Base-by-base conservation (phyloP, 92 coral and sea anemone genomes). In the Epizoanthus ramosus region DNA sequence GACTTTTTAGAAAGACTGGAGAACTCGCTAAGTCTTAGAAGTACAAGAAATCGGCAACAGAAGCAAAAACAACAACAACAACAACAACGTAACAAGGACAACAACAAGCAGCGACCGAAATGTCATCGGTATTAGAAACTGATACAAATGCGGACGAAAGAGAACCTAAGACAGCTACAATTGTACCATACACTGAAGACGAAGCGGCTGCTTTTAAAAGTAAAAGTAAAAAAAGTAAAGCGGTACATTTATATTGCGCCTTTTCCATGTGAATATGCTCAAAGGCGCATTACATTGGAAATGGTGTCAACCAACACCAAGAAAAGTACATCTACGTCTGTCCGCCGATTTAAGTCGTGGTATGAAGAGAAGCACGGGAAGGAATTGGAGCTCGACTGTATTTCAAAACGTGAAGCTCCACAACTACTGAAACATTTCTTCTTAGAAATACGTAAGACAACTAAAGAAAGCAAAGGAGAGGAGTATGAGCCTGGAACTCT, bases 371-470 rank as follows among this genome's bases (percentile, higher is more conserved):
- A 80, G 57, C 63, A 73, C 24, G 87, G 87, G 15, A 81, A 85
- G 35, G 61, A 81, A n/a, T 59, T 73, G 17, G 65, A 85, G 59
- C 39, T 88, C 14, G 33, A 85, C 72, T 50, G 56, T 35, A 80
- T 80, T 54, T 52, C 83, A 54, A 74, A 63, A 43, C 67, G 63
- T 69, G 79, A 85, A 73, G 92, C 92, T 54, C 86, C 89, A 12
- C 13, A 54, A 52, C 84, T 89, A 24, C 86, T 89, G 10, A 89
- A 89, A 59, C 87, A 89, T 25, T 87, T 87, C 31, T 90, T 90
- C 57, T 8, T 90, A 3, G 86, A 90, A 84, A 90, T 90, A 73
- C 16, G 85, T 25, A 85, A 86, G 79, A 86, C 85, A 17, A 22
- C 63, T 9, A 85, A 79, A 81, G 88, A 79, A 68, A 75, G 83